Evolutionary conservation across 2,113 vertebrate genomes (phyloP).

Genomic region (Colistium nudipinnis): DNA sequence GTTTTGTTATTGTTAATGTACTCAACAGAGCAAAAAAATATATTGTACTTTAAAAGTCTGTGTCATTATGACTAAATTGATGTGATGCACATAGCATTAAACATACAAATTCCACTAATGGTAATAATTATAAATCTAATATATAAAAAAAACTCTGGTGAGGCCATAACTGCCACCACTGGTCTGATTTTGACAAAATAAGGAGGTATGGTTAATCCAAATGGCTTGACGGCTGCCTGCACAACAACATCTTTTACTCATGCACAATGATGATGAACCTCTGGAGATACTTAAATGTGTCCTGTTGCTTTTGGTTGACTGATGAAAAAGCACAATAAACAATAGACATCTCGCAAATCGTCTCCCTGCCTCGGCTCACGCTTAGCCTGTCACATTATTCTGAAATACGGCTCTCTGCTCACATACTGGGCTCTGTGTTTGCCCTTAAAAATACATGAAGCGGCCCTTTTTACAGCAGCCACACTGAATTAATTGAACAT

Average conservation of each 20-base stretch:
- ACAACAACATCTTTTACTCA: conserved; percentile 31
- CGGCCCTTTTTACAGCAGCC: conserved; percentile 36
- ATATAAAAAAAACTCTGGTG: neutral
- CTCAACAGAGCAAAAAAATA: neutral
- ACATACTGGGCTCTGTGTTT: conserved; percentile 44
- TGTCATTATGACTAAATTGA: neutral
- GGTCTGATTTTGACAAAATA: conserved; percentile 9
- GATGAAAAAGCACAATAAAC: conserved; percentile 42
- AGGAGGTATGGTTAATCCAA: conserved; percentile 4
- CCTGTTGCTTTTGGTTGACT: conserved; percentile 33
- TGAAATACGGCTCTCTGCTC: conserved; percentile 52
- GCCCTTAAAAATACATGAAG: conserved; percentile 64
- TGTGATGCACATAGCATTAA: neutral
- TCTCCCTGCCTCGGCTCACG: conserved; percentile 23
- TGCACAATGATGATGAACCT: conserved; percentile 14
- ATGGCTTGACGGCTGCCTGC: neutral
- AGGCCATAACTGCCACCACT: neutral
- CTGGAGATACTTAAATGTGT: conserved; percentile 40
- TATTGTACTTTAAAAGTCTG: neutral
- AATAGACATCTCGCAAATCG: conserved; percentile 40
- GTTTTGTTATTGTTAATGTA: too few species aligned
- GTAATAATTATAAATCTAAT: neutral
- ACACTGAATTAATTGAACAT: conserved; percentile 49
- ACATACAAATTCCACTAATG: neutral
- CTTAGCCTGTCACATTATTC: conserved; percentile 61